Base-by-base conservation (phyloP, 2,113 vertebrate genomes). In the Pimephales promelas region DNA sequence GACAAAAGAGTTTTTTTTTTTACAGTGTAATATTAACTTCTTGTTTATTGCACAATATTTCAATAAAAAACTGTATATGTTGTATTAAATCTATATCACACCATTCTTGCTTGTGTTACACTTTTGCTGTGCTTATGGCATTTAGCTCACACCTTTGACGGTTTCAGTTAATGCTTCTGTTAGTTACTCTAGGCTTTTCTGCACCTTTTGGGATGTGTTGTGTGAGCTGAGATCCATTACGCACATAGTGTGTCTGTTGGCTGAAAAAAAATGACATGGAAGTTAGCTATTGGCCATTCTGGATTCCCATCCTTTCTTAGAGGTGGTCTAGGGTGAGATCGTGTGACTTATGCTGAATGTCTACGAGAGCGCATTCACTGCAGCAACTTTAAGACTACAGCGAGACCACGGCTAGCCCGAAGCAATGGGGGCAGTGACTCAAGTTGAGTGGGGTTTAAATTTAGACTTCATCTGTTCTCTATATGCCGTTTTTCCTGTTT, bases 391-490 rank as follows among this genome's bases (percentile, higher is more conserved):
- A 68, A 72, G 73, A 54, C 43, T 54, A 18, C 10, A 68, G 22
- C 31, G 47, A 62, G 73, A 82, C 56, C 83, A 57, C 47, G 57
- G 28, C 71, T 66, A 47, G 36, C 75, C 77, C 47, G 16, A 56
- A 76, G 57, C 72, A 61, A 8, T 64, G 75, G 52, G 85, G 85
- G 84, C 85, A 85, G 72, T 92, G 91, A 91, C 90, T 92, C 85
- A 78, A 36, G 82, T 85, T 78, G 86, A 84, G 87, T 86, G 85
- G 88, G 87, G 86, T 90, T 93, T 68, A 88, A 90, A 91, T 92
- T 92, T 92, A 90, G 91, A 91, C 87, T 92, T 91, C 84, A 92
- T 92, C 92, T 91, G 87, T 90, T 93, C 89, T 89, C 86, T 89
- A 88, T 88, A 88, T 81, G 52, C 16, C 75, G 82, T 90, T 87